A percentile compares a stretch with the other conserved stretches of the same genome.
Conservation (phyloP, 2,888 invertebrate species). For the Drosophila formosana region DNA sequence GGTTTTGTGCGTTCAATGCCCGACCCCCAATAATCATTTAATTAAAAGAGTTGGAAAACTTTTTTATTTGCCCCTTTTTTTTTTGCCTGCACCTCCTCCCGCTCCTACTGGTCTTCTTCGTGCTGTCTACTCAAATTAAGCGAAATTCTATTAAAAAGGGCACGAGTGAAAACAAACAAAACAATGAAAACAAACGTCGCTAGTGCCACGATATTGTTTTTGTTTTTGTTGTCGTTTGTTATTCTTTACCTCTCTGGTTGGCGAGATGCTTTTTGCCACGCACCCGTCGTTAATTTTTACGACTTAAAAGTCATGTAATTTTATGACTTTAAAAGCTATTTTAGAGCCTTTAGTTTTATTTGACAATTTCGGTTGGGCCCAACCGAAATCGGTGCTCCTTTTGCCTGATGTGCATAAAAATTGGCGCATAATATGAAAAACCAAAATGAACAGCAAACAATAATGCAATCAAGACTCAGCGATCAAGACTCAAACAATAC, state of each 20-base stretch:
- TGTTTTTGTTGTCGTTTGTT: slow-evolving; percentile 21
- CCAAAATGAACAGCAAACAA: slow-evolving; percentile 40
- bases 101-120: not conserved
- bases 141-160: slow-evolving; percentile 77
- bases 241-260: slow-evolving; percentile 17
- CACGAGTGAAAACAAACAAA: slow-evolving; percentile 59
- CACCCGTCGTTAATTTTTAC: slow-evolving; percentile 80
- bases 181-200: slow-evolving; percentile 61
- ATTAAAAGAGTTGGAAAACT: slow-evolving; percentile 77
- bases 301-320: slow-evolving; percentile 77
- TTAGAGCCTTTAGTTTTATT: slow-evolving; percentile 81
- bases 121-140: slow-evolving; percentile 68
- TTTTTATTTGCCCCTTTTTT: slow-evolving; percentile 58
- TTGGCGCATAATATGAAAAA: slow-evolving; percentile 67
- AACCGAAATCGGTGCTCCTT: slow-evolving; percentile 43
- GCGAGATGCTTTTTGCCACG: slow-evolving; percentile 62
- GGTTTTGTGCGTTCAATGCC: slow-evolving; percentile 49
- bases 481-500: slow-evolving; percentile 12
- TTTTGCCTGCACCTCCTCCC: slow-evolving; percentile 3
- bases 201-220: slow-evolving; percentile 33
- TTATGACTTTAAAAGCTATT: slow-evolving; percentile 82
- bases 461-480: not conserved
- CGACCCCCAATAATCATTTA: slow-evolving; percentile 76
- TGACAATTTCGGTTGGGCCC: slow-evolving; percentile 64
- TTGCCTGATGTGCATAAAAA: slow-evolving; percentile 69